These are phyloP conservation scores for Tragelaphus buxtoni DNA, from an alignment of 2,113 vertebrate genomes.

Conservation along the genomic window DNA sequence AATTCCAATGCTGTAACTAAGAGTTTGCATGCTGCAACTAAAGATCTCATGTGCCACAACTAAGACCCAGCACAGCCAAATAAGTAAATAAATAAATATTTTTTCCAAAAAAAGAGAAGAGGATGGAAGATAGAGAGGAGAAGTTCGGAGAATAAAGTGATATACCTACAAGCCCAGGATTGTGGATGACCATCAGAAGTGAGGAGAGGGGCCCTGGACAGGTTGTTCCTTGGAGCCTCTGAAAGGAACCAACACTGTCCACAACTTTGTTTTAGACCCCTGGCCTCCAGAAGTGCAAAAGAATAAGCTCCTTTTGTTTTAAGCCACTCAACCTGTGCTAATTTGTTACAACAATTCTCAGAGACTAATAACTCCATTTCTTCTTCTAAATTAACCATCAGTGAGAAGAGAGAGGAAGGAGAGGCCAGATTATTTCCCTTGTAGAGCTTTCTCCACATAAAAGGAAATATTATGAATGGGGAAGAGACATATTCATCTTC, in stretches of 20 bases:
- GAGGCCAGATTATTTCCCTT: not conserved
- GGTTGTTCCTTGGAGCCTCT: not conserved
- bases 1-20: not conserved
- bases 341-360: not conserved
- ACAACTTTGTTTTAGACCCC: not conserved
- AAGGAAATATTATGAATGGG: not conserved
- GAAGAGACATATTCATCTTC: not conserved
- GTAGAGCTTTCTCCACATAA: not conserved
- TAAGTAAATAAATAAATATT: not conserved
- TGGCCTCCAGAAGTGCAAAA: not conserved
- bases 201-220: not conserved
- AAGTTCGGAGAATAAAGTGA: not conserved
- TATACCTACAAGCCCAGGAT: not conserved
- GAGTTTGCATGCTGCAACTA: not conserved
- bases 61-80: not conserved
- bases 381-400: not conserved
- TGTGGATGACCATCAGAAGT: not conserved
- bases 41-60: not conserved
- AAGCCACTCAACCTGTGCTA: not conserved
- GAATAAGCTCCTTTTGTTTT: not conserved
- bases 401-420: not conserved
- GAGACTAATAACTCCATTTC: not conserved
- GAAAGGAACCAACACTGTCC: not conserved
- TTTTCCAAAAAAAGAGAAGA: not conserved
- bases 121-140: not conserved